phyloP scores from a whole-genome alignment of 2,888 invertebrate species.

The Marasmarcha lunaedactyla region DNA sequence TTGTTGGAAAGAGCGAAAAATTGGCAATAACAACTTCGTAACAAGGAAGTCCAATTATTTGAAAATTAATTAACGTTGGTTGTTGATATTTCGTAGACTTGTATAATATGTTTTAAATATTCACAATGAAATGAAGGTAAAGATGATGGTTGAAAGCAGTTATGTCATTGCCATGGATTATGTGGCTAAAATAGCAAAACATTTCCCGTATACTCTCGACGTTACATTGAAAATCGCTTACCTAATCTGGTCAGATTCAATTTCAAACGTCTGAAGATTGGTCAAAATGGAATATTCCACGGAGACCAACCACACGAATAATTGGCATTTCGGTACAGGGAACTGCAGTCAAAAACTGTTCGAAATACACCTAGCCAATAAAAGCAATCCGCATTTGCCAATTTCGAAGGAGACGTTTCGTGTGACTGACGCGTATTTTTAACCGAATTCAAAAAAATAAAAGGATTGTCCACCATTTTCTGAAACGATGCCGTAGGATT shows the following conservation, averaged over 20 bases:
- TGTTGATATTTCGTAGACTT: background rate
- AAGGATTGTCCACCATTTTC: no score
- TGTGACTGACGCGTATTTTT: no score
- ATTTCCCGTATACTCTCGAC: background rate
- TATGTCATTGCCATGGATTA: background rate
- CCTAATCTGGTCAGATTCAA: constrained; percentile 47
- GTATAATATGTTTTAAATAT: background rate
- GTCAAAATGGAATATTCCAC: constrained; percentile 30
- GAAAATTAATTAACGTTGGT: background rate
- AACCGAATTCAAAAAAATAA: no score
- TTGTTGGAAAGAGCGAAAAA: no score
- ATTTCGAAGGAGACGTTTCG: no score
- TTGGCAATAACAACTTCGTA: no score
- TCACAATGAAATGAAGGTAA: background rate
- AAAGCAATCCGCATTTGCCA: no score
- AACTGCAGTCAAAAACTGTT: background rate
- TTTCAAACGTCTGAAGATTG: constrained; percentile 42
- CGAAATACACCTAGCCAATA: no score
- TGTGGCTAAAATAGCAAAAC: background rate
- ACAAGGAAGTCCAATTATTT: background rate
- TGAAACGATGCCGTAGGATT: no score
- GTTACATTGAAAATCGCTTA: constrained; percentile 32
- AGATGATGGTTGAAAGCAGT: background rate
- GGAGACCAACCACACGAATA: constrained; percentile 29
- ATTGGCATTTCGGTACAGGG: constrained; percentile 22